phyloP scores from a whole-genome alignment of 2,888 invertebrate genomes.

The Ormia ochracea region DNA sequence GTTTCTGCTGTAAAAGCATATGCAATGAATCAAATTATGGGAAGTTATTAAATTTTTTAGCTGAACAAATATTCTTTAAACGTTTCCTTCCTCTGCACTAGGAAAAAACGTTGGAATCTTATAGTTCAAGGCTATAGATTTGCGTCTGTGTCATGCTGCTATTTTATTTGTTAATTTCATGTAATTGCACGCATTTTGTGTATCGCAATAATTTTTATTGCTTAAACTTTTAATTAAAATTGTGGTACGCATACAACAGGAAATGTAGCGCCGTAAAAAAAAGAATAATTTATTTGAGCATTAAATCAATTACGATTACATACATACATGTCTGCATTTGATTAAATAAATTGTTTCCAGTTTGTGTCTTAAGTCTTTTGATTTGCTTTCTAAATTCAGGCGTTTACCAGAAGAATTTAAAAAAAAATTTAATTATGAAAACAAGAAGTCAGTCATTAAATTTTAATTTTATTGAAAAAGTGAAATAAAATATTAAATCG shows the following conservation, averaged over 20 bases:
- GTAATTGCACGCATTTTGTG: not conserved
- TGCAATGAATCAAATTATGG: not conserved
- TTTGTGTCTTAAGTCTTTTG: slow-evolving; percentile 9
- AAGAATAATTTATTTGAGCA: not conserved
- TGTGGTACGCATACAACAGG: slow-evolving; percentile 15
- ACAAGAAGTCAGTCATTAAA: no score
- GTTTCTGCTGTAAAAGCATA: not conserved
- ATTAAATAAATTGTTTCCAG: slow-evolving; percentile 8
- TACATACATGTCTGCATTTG: not conserved
- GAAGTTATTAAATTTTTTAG: slow-evolving; percentile 12
- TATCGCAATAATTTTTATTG: not conserved
- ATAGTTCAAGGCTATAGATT: slow-evolving; percentile 9
- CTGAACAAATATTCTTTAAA: not conserved
- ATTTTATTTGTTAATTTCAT: not conserved
- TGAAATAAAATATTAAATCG: no score
- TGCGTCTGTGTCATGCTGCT: not conserved
- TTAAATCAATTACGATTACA: slow-evolving; percentile 21
- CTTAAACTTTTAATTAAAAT: not conserved
- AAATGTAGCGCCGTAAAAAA: slow-evolving; percentile 19
- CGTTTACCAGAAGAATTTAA: no score
- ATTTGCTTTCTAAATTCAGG: not conserved
- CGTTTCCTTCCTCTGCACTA: not conserved
- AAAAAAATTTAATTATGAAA: no score
- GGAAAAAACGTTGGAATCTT: not conserved
- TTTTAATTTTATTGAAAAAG: no score